Percentiles rank a stretch among this genome's conserved stretches.
phyloP scores from a whole-genome alignment of 2,113 vertebrate genomes.

The Albula glossodonta region DNA sequence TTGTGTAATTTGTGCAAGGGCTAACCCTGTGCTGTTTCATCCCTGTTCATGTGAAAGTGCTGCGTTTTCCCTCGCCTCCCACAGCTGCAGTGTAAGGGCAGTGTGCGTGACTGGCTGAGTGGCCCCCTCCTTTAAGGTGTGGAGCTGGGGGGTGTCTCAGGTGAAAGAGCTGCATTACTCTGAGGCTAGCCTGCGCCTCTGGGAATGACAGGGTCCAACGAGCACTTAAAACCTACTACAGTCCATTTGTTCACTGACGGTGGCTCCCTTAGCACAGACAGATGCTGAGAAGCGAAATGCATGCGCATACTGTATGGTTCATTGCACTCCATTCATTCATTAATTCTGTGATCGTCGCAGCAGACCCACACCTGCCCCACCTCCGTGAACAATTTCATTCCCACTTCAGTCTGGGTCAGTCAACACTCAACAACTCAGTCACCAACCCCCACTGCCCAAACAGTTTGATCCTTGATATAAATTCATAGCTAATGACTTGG shows the following conservation, averaged over 20 bases:
- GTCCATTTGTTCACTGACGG: background rate
- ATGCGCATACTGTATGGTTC: background rate
- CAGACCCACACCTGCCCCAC: too few relatives aligned
- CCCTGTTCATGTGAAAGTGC: background rate
- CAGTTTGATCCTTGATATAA: background rate
- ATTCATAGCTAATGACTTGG: background rate
- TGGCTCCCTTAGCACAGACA: background rate
- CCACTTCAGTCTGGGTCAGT: too few relatives aligned
- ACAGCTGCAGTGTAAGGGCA: background rate
- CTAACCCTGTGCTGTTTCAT: background rate
- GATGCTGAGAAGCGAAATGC: background rate
- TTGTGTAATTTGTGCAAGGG: too few relatives aligned
- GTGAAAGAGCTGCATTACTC: constrained; percentile 2
- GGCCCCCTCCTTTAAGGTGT: constrained; percentile 21
- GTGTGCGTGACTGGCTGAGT: constrained; percentile 4
- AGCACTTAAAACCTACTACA: background rate
- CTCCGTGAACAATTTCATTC: too few relatives aligned
- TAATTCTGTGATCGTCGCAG: background rate
- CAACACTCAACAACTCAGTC: too few relatives aligned
- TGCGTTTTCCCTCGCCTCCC: background rate
- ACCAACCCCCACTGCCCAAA: too few relatives aligned
- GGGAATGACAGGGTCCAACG: background rate
- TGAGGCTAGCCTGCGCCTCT: background rate
- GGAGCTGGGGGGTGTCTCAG: background rate
- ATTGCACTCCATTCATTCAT: background rate